Percentiles rank a stretch among this genome's conserved stretches.
These are phyloP conservation scores for Bungarus multicinctus DNA, from an alignment of 2,113 vertebrate species.

Conservation along the genomic window DNA sequence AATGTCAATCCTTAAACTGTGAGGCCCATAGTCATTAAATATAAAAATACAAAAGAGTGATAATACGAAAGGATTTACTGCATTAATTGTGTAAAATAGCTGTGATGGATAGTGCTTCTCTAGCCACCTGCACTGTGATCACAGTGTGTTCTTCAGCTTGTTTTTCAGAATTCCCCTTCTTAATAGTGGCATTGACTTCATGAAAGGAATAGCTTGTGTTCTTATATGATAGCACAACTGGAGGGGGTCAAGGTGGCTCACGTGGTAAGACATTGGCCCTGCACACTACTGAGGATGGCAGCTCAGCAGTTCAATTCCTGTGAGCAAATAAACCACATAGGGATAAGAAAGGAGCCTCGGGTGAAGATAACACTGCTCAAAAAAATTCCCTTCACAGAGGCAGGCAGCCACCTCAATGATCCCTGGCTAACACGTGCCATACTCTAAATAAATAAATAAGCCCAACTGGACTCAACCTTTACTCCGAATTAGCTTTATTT, in stretches of 20 bases:
- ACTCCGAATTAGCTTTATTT: neutral
- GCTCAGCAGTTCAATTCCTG: too few relatives aligned
- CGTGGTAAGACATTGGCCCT: too few relatives aligned
- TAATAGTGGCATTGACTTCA: neutral
- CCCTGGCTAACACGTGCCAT: too few relatives aligned
- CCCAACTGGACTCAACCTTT: neutral
- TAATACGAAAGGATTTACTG: neutral
- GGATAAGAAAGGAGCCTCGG: too few relatives aligned
- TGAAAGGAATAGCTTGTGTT: neutral
- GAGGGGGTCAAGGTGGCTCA: too few relatives aligned
- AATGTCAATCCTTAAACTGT: neutral
- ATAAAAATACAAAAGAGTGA: neutral
- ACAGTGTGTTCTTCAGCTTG: neutral
- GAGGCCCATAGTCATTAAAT: neutral
- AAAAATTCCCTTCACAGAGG: too few relatives aligned
- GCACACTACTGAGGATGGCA: too few relatives aligned
- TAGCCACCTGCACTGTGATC: neutral
- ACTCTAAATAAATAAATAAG: too few relatives aligned
- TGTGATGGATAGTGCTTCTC: neutral
- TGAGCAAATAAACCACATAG: too few relatives aligned
- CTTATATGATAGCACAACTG: neutral
- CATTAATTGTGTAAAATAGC: neutral
- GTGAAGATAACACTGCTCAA: too few relatives aligned
- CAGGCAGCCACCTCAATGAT: too few relatives aligned
- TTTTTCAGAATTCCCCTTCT: neutral